phyloP scores from a whole-genome alignment of 2,797 vertebrate species.

The Oreochromis mossambicus region DNA sequence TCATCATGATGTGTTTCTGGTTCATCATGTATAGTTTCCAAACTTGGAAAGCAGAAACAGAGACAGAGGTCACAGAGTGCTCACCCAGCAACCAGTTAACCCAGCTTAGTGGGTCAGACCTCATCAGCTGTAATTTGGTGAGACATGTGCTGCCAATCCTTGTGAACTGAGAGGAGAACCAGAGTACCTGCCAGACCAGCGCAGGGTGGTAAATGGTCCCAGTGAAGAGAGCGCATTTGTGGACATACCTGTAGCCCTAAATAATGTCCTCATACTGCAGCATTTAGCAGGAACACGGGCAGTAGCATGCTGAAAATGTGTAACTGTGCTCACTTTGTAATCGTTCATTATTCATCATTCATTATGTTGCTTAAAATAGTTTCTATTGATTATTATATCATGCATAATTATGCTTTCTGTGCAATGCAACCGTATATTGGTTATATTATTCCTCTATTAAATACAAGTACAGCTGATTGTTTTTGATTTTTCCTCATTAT shows the following conservation, averaged over 20 bases:
- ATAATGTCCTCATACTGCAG: constrained; percentile 34
- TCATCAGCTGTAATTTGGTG: constrained; percentile 68
- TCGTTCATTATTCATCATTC: not conserved
- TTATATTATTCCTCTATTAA: not conserved
- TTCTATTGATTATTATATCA: not conserved
- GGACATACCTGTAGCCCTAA: constrained; percentile 37
- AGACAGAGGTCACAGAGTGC: constrained; percentile 56
- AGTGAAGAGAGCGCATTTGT: constrained; percentile 48
- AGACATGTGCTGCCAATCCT: constrained; percentile 68
- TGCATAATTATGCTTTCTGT: not conserved
- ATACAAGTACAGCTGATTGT: not conserved
- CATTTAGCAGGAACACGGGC: constrained; percentile 24
- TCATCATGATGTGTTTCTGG: not conserved
- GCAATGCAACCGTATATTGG: not conserved
- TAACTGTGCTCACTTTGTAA: not conserved
- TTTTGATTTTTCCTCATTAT: not conserved
- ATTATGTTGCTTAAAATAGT: not conserved
- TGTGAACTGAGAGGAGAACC: constrained; percentile 67
- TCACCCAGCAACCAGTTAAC: constrained; percentile 58
- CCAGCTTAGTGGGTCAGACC: constrained; percentile 57
- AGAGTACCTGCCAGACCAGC: constrained; percentile 59
- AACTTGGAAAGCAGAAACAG: constrained; percentile 29
- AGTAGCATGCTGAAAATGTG: not conserved
- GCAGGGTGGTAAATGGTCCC: constrained; percentile 66
- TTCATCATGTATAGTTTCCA: constrained; percentile 19